Evolutionary conservation across 1,140 invertebrate genomes (phyloP).

Genomic region (Bombus cullumanus): DNA sequence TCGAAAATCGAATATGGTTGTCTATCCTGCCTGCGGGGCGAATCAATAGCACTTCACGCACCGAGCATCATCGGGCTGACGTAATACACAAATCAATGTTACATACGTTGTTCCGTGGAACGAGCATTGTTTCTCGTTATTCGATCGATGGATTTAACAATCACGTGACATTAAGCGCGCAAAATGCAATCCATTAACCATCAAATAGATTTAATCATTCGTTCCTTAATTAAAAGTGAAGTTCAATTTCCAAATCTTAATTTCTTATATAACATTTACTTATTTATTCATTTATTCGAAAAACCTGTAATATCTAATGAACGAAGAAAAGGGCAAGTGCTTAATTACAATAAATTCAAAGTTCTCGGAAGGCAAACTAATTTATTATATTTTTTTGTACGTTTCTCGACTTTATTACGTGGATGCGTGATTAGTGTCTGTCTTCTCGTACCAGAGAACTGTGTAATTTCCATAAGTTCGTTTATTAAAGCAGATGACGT

Average conservation of each 20-base stretch:
- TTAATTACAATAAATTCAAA: too few species aligned
- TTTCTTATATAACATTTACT: too few species aligned
- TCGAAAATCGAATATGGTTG: conserved; percentile 72
- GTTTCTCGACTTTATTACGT: too few species aligned
- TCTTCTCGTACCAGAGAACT: too few species aligned
- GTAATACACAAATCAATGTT: conserved; percentile 68
- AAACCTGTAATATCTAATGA: too few species aligned
- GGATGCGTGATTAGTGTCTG: too few species aligned
- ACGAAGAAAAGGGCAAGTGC: too few species aligned
- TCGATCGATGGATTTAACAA: conserved; percentile 48
- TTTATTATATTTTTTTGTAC: too few species aligned
- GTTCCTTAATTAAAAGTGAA: not conserved
- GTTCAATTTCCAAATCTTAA: not conserved
- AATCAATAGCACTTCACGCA: conserved; percentile 76
- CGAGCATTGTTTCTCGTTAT: conserved; percentile 59
- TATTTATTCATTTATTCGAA: too few species aligned
- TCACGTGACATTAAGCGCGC: not conserved
- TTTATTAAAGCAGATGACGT: too few species aligned
- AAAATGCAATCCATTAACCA: not conserved
- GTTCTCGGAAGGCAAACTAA: too few species aligned
- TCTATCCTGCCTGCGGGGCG: conserved; percentile 68
- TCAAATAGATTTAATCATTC: not conserved
- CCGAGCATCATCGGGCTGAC: conserved; percentile 72
- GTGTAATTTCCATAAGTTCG: too few species aligned
- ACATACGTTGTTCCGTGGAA: conserved; percentile 51